A percentile compares a stretch with the other conserved stretches of the same genome.
Evolutionary conservation across 1,140 invertebrate species (phyloP).

Genomic region (Cotesia chilonis): DNA sequence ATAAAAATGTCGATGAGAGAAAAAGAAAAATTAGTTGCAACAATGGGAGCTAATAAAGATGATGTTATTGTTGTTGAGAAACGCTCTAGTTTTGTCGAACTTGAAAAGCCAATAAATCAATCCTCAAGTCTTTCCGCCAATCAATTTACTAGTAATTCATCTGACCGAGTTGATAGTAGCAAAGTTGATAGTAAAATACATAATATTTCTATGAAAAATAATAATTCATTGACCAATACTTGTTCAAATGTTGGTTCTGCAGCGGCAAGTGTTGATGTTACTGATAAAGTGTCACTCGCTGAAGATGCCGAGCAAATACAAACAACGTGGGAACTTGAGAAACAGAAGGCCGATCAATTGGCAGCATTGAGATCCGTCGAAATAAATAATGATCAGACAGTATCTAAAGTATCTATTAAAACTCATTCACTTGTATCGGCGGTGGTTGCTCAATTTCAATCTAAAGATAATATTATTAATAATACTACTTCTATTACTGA

Average conservation of each 20-base stretch:
- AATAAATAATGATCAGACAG: slow-evolving; percentile 33
- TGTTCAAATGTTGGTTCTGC: background rate
- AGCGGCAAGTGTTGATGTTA: slow-evolving; percentile 25
- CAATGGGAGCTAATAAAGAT: slow-evolving; percentile 47
- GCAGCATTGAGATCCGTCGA: slow-evolving; percentile 53
- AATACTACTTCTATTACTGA: slow-evolving; percentile 1
- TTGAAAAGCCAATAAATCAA: slow-evolving; percentile 41
- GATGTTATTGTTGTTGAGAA: slow-evolving; percentile 44
- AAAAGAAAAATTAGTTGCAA: slow-evolving; percentile 53
- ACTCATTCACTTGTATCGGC: slow-evolving; percentile 26
- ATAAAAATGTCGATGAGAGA: slow-evolving; percentile 53
- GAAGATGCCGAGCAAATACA: slow-evolving; percentile 48
- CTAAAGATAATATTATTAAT: slow-evolving; percentile 25
- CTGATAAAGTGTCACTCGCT: slow-evolving; percentile 28
- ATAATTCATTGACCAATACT: slow-evolving; percentile 9
- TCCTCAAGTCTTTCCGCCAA: background rate
- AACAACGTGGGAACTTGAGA: slow-evolving; percentile 62
- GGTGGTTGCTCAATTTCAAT: slow-evolving; percentile 32
- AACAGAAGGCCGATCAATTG: slow-evolving; percentile 58
- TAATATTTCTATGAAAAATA: slow-evolving; percentile 13
- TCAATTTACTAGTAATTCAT: slow-evolving; percentile 24
- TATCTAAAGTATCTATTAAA: slow-evolving; percentile 37
- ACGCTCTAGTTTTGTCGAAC: slow-evolving; percentile 51
- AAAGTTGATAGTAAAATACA: slow-evolving; percentile 3
- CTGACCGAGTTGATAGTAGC: slow-evolving; percentile 21